These are phyloP conservation scores for Brachymystax lenok DNA, from an alignment of 2,797 vertebrate genomes.

Conservation along the genomic window DNA sequence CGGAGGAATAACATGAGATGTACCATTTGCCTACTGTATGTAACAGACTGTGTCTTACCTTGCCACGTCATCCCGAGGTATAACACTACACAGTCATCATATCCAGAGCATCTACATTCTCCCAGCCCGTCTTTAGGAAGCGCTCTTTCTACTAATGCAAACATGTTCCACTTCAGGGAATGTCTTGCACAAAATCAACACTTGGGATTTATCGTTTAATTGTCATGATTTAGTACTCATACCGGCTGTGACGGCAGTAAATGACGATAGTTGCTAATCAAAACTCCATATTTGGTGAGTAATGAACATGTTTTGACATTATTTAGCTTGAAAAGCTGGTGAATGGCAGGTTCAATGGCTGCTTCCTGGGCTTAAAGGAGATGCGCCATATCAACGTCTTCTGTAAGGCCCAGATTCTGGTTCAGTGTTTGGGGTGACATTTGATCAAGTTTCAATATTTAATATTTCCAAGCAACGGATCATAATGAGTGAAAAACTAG, in stretches of 20 bases:
- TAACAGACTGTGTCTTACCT: slow-evolving; percentile 73
- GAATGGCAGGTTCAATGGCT: too few relatives aligned
- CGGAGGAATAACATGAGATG: not conserved
- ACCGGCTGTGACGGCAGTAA: too few relatives aligned
- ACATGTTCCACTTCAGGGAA: not conserved
- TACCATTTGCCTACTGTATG: not conserved
- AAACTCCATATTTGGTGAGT: too few relatives aligned
- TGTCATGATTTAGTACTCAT: not conserved
- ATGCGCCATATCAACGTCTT: too few relatives aligned
- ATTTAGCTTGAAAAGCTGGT: too few relatives aligned
- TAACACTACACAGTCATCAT: slow-evolving; percentile 89
- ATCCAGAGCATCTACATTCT: slow-evolving; percentile 81
- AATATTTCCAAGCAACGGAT: too few relatives aligned
- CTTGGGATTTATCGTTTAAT: not conserved
- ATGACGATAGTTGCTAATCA: too few relatives aligned
- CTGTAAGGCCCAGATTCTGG: too few relatives aligned
- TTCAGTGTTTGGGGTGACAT: not conserved
- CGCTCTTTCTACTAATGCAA: slow-evolving; percentile 79
- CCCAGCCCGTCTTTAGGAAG: slow-evolving; percentile 86
- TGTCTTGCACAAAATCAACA: not conserved
- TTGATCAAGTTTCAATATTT: not conserved
- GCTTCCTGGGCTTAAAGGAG: too few relatives aligned
- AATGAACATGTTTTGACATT: too few relatives aligned
- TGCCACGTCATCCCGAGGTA: slow-evolving; percentile 86
- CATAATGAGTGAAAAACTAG: too few relatives aligned